Conservation (phyloP, 2,113 vertebrate species). For the Spea bombifrons region DNA sequence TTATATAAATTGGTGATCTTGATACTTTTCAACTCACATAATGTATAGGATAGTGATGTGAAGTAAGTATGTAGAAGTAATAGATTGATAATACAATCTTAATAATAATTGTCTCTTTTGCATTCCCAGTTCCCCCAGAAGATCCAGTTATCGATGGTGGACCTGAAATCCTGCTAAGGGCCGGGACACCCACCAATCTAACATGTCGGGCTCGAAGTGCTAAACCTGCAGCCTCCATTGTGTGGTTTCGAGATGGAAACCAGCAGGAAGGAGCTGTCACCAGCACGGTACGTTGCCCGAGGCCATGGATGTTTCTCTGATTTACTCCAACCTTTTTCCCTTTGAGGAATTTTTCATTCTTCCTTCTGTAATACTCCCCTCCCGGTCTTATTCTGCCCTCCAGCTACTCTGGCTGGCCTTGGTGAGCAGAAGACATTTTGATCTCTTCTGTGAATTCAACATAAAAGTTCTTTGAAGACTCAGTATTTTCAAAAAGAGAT, state of each 20-base stretch:
- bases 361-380: not conserved
- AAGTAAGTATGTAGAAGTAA: too few relatives aligned
- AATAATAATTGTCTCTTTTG: not conserved
- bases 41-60: too few relatives aligned
- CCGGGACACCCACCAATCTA: conserved; percentile 80
- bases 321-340: not conserved
- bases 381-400: not conserved
- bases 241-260: conserved; percentile 83
- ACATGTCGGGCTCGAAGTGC: conserved; percentile 85
- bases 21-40: too few relatives aligned
- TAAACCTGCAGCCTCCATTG: conserved; percentile 84
- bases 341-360: not conserved
- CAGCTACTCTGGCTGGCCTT: not conserved
- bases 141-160: conserved; percentile 83
- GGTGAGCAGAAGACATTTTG: conserved; percentile 1
- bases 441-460: conserved; percentile 5
- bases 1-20: too few relatives aligned
- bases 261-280: conserved; percentile 77
- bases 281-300: conserved; percentile 71
- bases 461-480: conserved; percentile 40
- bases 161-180: conserved; percentile 83
- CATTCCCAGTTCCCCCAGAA: conserved; percentile 74
- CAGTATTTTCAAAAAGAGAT: conserved; percentile 18
- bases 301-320: rapidly evolving
- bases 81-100: too few relatives aligned